Base-by-base conservation (phyloP, 2,113 vertebrate species). In the Ivindomyrus marchei region DNA sequence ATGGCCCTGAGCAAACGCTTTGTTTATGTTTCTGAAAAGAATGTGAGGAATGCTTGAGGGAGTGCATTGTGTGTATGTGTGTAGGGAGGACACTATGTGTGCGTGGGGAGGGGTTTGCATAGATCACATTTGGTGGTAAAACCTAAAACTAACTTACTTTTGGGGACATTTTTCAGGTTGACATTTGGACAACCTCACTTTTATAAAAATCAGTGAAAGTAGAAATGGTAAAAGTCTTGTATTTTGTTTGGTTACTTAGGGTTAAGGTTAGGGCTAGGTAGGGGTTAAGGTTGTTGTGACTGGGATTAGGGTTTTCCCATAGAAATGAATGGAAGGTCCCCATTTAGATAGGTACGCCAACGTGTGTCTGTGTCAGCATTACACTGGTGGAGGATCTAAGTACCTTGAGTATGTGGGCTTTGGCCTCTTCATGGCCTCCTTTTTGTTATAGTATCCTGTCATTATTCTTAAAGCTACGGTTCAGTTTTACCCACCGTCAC, bases 21-120 rank as follows among this genome's bases (percentile, higher is more conserved):
- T 88, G 90, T 93, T 92, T 94, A 88, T 90, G 91, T 92, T 91
- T 90, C 66, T 87, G 91, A 88, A 93, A 92, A 92, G 94, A 96
- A 94, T 93, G 92, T 80, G 31, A 94, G 91, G 93, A 93, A 94
- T 94, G 36, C 49, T 85, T 49, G 90, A 36, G 15, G 36, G 74
- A 39, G 36, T 17, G 74, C 11, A 66, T 11, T 70, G 10, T 70
- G n/a, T 66, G 15, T 17, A 39, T 36, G 31, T 36, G 70, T 80
- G 13, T 42, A 80, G 74, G 15, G 11, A 80, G 36, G 74, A 80
- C 17, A 42, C 36, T 31, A 42, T 80, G 36, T 39, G 4, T 80
- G 74, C 17, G 5, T 80, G 13, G 17, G 74, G 24, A 21, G 53
- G 53, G 19, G 53, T 56, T 56, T 66, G n/a, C n/a, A 27, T 66